A percentile compares a stretch with the other conserved stretches of the same genome.
Conservation (phyloP, 2,888 invertebrate genomes). For the Pristionchus fissidentatus region DNA sequence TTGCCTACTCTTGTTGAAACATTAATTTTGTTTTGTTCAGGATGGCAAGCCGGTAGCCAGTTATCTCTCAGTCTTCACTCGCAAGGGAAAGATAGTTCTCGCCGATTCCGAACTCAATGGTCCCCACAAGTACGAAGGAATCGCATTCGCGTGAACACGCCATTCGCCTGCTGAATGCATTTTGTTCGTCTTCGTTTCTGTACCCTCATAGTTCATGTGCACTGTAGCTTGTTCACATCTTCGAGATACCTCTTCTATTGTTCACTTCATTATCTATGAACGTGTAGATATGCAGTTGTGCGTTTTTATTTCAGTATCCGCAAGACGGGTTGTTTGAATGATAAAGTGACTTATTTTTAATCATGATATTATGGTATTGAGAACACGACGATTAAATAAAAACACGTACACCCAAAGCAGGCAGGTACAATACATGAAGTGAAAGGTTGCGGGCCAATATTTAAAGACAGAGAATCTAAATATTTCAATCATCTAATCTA, state of each 20-base stretch:
- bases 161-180: not conserved
- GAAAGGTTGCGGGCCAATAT: not conserved
- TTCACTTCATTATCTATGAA: constrained; percentile 23
- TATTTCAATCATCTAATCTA: not conserved
- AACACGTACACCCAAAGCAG: too few relatives aligned
- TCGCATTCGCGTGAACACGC: constrained; percentile 64
- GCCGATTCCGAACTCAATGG: constrained; percentile 67
- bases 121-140: constrained; percentile 72
- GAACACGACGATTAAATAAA: not conserved
- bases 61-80: constrained; percentile 69
- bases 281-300: constrained; percentile 37
- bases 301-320: constrained; percentile 28
- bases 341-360: not conserved
- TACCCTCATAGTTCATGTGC: not conserved
- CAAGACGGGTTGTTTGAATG: constrained; percentile 24
- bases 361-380: not conserved
- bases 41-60: constrained; percentile 80
- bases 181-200: not conserved
- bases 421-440: too few relatives aligned
- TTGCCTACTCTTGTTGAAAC: not conserved
- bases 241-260: constrained; percentile 7
- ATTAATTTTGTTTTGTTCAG: not conserved
- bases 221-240: not conserved
- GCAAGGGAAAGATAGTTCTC: constrained; percentile 67
- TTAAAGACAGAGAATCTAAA: not conserved